Conservation (phyloP, 1,140 invertebrate species). For the Diabrotica virgifera region DNA sequence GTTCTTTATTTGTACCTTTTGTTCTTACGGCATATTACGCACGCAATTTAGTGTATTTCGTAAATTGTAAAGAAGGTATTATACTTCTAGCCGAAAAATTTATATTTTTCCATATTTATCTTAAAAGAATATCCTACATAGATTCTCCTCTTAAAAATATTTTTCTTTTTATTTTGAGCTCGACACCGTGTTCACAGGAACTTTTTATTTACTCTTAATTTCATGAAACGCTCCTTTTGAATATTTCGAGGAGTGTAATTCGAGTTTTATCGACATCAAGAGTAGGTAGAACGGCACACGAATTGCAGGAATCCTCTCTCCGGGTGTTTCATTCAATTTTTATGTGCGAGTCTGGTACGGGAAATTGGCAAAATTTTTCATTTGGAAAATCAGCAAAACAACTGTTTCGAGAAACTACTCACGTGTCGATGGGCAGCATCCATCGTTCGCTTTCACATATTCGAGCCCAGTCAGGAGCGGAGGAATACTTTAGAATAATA, state of each 20-base stretch:
- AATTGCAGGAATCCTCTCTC: not conserved
- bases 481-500: no score
- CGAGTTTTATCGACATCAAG: not conserved
- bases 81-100: no score
- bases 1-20: no score
- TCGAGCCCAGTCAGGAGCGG: not conserved
- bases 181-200: not conserved
- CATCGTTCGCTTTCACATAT: not conserved
- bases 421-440: conserved; percentile 6
- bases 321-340: conserved; percentile 6
- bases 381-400: not conserved
- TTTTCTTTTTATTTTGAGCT: no score
- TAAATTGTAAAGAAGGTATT: no score
- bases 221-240: conserved; percentile 4
- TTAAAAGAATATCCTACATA: no score
- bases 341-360: conserved; percentile 3
- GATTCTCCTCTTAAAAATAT: no score
- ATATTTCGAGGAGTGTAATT: not conserved
- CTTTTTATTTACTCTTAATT: not conserved
- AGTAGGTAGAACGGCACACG: not conserved
- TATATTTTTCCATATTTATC: no score
- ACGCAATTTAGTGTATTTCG: no score
- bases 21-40: no score
- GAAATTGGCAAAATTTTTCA: conserved; percentile 9
- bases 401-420: conserved; percentile 5